A percentile compares a stretch with the other conserved stretches of the same genome.
These are phyloP conservation scores for Urophycis tenuis DNA, from an alignment of 2,797 vertebrate species.

Conservation along the genomic window DNA sequence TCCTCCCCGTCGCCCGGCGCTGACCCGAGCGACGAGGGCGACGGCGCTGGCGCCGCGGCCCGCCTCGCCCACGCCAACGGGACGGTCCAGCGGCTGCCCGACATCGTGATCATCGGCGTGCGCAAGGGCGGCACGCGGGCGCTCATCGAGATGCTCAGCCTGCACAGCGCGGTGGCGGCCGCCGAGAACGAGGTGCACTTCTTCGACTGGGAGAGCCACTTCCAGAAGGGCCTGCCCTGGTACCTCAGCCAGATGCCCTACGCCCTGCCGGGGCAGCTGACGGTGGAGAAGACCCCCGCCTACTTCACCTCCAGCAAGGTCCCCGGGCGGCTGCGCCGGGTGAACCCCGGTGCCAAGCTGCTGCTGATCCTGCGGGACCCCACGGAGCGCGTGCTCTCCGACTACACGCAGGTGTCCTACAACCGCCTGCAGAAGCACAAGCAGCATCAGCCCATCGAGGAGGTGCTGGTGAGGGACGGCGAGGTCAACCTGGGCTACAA, in stretches of 20 bases:
- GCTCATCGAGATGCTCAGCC: constrained; percentile 90
- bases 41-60: constrained; percentile 40
- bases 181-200: constrained; percentile 95
- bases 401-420: constrained; percentile 97
- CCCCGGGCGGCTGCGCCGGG: constrained; percentile 79
- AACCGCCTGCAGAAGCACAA: constrained; percentile 94
- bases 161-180: constrained; percentile 81
- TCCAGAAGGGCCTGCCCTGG: constrained; percentile 82
- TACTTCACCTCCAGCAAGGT: constrained; percentile 90
- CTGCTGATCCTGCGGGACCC: constrained; percentile 94
- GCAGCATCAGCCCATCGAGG: constrained; percentile 81
- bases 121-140: constrained; percentile 94
- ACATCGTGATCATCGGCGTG: constrained; percentile 92
- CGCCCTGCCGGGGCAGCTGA: constrained; percentile 79
- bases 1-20: constrained; percentile 33
- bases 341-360: constrained; percentile 81
- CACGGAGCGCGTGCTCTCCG: constrained; percentile 89
- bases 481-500: constrained; percentile 89
- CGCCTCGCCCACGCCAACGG: constrained; percentile 67
- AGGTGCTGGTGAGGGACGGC: constrained; percentile 80
- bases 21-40: constrained; percentile 39
- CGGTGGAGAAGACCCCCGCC: constrained; percentile 93
- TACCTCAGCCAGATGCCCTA: constrained; percentile 91
- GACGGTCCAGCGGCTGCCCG: constrained; percentile 77
- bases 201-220: constrained; percentile 94